Conservation (phyloP, 1,140 invertebrate genomes). For the Caenorhabditis remanei region DNA sequence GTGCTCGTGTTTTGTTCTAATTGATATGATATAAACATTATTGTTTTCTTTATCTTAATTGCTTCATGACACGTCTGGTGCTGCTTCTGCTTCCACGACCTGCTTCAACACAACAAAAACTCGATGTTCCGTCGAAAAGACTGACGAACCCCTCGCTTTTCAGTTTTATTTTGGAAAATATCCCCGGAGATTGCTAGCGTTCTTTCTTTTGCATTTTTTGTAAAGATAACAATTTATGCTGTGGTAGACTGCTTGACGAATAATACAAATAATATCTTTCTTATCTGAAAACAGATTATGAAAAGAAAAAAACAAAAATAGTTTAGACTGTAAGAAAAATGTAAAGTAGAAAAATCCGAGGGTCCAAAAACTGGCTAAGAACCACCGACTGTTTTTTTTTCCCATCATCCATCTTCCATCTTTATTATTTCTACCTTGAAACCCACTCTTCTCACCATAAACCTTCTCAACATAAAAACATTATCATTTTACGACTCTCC, state of each 20-base stretch:
- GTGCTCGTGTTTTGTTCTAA: background rate
- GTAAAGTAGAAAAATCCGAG: too few species aligned
- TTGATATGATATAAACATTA: constrained; percentile 6
- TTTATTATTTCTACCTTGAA: too few species aligned
- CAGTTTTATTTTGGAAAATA: background rate
- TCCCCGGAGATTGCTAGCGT: background rate
- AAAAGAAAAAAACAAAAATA: too few species aligned
- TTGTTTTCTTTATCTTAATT: constrained; percentile 1
- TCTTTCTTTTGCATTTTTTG: too few species aligned
- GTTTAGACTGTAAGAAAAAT: too few species aligned
- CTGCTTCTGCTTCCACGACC: background rate
- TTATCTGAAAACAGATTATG: too few species aligned
- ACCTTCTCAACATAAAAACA: background rate
- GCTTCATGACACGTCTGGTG: background rate
- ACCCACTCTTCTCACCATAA: too few species aligned
- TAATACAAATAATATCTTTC: too few species aligned
- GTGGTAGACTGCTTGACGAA: too few species aligned
- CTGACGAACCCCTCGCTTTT: background rate
- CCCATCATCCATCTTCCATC: background rate
- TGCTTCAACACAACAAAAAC: background rate
- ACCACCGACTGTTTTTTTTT: too few species aligned
- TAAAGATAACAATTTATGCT: too few species aligned
- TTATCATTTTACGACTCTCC: background rate
- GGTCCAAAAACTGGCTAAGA: too few species aligned
- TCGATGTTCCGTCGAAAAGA: background rate